Evolutionary conservation across 2,113 vertebrate species (phyloP).

Genomic region (Syngnathus typhle): DNA sequence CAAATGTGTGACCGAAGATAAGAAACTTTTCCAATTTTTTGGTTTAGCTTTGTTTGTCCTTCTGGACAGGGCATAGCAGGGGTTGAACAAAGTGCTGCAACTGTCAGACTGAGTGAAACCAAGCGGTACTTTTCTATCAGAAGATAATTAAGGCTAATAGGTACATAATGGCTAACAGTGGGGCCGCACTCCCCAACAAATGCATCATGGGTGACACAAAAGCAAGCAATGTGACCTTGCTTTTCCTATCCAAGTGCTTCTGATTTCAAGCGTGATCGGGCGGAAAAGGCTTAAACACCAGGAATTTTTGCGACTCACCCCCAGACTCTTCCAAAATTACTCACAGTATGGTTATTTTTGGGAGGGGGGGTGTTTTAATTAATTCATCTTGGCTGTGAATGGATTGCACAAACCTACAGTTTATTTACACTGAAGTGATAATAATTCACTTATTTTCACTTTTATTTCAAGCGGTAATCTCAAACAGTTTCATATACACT

Average conservation of each 20-base stretch:
- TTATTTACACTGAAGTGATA: no score
- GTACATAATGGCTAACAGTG: slow-evolving; percentile 94
- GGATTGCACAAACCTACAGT: background rate
- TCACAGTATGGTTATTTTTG: slow-evolving; percentile 21
- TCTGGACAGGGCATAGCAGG: slow-evolving; percentile 71
- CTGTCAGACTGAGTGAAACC: slow-evolving; percentile 95
- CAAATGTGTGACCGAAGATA: slow-evolving; percentile 53
- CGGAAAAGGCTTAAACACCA: slow-evolving; percentile 54
- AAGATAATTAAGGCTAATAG: slow-evolving; percentile 98
- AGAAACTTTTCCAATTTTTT: slow-evolving; percentile 40
- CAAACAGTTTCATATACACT: background rate
- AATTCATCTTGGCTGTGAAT: slow-evolving; percentile 19
- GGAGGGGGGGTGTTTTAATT: slow-evolving; percentile 14
- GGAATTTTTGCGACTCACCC: slow-evolving; percentile 44
- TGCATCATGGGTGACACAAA: slow-evolving; percentile 82
- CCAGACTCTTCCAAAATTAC: slow-evolving; percentile 35
- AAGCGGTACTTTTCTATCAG: slow-evolving; percentile 87
- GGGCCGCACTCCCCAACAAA: slow-evolving; percentile 82
- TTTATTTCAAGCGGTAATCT: slow-evolving; percentile 61
- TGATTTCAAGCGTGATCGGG: slow-evolving; percentile 49
- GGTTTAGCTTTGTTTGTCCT: slow-evolving; percentile 56
- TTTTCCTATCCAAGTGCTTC: slow-evolving; percentile 68
- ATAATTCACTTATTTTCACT: slow-evolving; percentile 46
- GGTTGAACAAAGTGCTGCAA: slow-evolving; percentile 92
- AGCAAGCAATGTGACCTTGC: slow-evolving; percentile 76